Evolutionary conservation across 2,888 invertebrate genomes (phyloP).

Genomic region (Amphipyra tragopoginis): DNA sequence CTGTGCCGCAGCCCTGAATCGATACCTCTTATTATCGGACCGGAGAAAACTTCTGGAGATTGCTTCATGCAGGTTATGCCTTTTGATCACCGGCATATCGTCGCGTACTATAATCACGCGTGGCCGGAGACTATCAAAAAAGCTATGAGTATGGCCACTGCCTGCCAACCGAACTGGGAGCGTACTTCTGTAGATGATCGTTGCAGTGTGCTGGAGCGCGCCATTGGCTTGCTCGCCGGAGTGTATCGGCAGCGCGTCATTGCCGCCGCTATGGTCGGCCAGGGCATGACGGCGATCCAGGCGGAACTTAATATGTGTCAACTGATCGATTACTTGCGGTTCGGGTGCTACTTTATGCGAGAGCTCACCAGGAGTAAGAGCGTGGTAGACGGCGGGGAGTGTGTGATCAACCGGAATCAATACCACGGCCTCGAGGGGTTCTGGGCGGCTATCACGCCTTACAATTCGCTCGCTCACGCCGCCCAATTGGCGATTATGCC

Average conservation of each 20-base stretch:
- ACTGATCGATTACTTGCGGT: conserved; percentile 96
- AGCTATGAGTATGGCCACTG: conserved; percentile 37
- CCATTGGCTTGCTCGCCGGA: conserved; percentile 95
- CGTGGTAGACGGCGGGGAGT: conserved; percentile 92
- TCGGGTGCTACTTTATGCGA: conserved; percentile 93
- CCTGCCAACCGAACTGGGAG: conserved; percentile 96
- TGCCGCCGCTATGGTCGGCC: conserved; percentile 97
- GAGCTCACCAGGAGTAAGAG: conserved; percentile 95
- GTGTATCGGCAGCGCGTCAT: conserved; percentile 95
- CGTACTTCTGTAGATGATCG: conserved; percentile 93
- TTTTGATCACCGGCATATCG: conserved; percentile 95
- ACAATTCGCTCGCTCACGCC: conserved; percentile 98
- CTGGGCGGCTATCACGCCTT: conserved; percentile 97
- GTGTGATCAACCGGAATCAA: conserved; percentile 93
- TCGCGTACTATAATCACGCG: conserved; percentile 92
- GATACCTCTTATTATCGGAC: conserved; percentile 37
- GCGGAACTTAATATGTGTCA: conserved; percentile 98
- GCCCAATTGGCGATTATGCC: conserved; percentile 97
- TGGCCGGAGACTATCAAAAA: conserved; percentile 25
- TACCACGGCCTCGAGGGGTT: conserved; percentile 97
- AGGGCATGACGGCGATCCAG: conserved; percentile 96
- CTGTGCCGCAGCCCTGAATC: conserved; percentile 30
- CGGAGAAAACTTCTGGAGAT: conserved; percentile 29
- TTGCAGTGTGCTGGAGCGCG: conserved; percentile 94
- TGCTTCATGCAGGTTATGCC: conserved; percentile 93